Evolutionary conservation across 2,797 vertebrate species (phyloP).

Genomic region (Crocodylus rhombifer): DNA sequence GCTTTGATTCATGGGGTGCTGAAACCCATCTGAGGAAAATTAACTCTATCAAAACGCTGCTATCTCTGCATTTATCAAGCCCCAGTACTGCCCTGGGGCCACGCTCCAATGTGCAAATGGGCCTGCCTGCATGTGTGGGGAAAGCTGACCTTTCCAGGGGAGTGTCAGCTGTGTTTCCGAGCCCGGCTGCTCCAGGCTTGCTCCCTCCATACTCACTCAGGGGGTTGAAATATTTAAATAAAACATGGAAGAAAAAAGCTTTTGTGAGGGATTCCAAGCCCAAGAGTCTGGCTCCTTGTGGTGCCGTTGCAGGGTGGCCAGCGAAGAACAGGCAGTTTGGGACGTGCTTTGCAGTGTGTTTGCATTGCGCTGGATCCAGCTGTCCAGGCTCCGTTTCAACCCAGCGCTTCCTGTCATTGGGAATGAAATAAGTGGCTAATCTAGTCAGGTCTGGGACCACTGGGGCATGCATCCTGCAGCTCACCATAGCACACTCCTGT

Average conservation of each 20-base stretch:
- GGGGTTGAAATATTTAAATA: too few relatives aligned
- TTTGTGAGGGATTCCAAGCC: background rate
- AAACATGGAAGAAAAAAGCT: too few relatives aligned
- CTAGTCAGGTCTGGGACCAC: background rate
- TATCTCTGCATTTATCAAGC: constrained; percentile 88
- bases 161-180: constrained; percentile 58
- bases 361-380: rapidly evolving
- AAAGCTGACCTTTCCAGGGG: constrained; percentile 63
- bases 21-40: constrained; percentile 90
- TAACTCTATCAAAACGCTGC: constrained; percentile 90
- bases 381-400: rapidly evolving
- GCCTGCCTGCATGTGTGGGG: constrained; percentile 64
- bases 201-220: background rate
- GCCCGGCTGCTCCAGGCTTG: constrained; percentile 16
- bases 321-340: too few relatives aligned
- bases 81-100: constrained; percentile 70
- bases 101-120: constrained; percentile 66
- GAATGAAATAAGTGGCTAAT: background rate
- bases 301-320: rapidly evolving
- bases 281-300: rapidly evolving
- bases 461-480: background rate
- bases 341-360: rapidly evolving
- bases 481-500: background rate
- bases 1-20: constrained; percentile 92
- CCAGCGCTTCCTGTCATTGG: background rate